A percentile compares a stretch with the other conserved stretches of the same genome.
Evolutionary conservation across 35 echinoderm and acorn worm species (phyloP).

Genomic region (Apostichopus californicus): DNA sequence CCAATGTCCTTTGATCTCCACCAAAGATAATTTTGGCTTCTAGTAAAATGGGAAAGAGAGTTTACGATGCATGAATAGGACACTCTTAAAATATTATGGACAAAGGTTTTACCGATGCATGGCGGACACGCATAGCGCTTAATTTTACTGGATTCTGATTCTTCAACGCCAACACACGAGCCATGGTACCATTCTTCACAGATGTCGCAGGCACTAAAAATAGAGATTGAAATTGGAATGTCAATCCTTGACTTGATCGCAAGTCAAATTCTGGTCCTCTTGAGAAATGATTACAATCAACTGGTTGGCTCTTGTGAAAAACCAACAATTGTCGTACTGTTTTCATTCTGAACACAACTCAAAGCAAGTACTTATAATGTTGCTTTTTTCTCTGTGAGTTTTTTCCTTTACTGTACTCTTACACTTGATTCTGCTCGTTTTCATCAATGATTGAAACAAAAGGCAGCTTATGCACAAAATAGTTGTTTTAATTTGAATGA

Average conservation of each 20-base stretch:
- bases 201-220: slow-evolving; percentile 87
- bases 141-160: slow-evolving; percentile 74
- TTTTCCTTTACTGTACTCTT: too few relatives aligned
- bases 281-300: neutral
- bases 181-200: slow-evolving; percentile 99
- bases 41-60: too few relatives aligned
- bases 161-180: slow-evolving; percentile 77
- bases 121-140: slow-evolving; percentile 91
- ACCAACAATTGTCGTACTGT: neutral
- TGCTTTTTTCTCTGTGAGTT: too few relatives aligned
- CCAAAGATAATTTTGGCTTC: too few relatives aligned
- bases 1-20: too few relatives aligned
- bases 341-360: neutral
- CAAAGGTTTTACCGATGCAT: slow-evolving; percentile 51
- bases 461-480: too few relatives aligned
- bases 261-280: neutral
- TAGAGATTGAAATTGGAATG: slow-evolving; percentile 6
- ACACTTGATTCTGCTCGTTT: too few relatives aligned
- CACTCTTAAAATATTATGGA: too few relatives aligned
- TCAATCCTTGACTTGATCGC: neutral
- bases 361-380: neutral
- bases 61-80: too few relatives aligned
- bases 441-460: too few relatives aligned
- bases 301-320: neutral
- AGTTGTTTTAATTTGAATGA: too few relatives aligned